Evolutionary conservation across 2,888 invertebrate species (phyloP), one percentile per base, ranked within the genome.

Genomic region (Ichneumon xanthorius): DNA sequence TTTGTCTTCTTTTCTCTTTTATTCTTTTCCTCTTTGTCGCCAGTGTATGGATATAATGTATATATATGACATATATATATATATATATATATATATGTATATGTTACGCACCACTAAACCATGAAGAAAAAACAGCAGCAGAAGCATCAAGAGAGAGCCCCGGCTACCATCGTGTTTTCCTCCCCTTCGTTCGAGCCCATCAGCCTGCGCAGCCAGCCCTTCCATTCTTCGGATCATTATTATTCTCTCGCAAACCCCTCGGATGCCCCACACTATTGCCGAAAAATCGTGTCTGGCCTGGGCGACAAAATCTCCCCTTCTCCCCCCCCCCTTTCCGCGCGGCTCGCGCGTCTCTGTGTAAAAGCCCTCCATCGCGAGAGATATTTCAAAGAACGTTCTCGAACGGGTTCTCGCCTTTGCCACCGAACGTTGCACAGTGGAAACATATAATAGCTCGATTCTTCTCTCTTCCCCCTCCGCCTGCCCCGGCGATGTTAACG

Each of bases 51-150:
- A 50, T 81, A 65, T 82, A 65, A 50, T 63, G 50, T 76, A 45
- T 65, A 48, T 75, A 75, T 65, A 50, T 76, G 53, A 40, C 7
- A 40, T 9, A 72, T 4, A 40, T 37, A 77, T 78, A 40, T 58
- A 45, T 40, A 11, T 67, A n/a, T 67, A 55, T 65, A 77, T 78
- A 40, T 58, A 58, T 40, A 26, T 72, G 45, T 72, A 22, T 55
- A 37, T 50, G 70, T 33, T 48, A 63, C 79, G 55, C 37, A 63
- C 58, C 22, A 75, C 63, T 16, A 19, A 55, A 65, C 37, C 82
- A 78, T 78, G 61, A 70, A 79, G 75, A 82, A 76, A 76, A 58
- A 82, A 70, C 76, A 79, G 22, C 72, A 68, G 45, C 73, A 70
- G 45, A 58, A 67, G 58, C 55, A 65, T 48, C 3, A 33, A 40